Conservation (phyloP, 2,888 invertebrate species). For the Metalampra italica region DNA sequence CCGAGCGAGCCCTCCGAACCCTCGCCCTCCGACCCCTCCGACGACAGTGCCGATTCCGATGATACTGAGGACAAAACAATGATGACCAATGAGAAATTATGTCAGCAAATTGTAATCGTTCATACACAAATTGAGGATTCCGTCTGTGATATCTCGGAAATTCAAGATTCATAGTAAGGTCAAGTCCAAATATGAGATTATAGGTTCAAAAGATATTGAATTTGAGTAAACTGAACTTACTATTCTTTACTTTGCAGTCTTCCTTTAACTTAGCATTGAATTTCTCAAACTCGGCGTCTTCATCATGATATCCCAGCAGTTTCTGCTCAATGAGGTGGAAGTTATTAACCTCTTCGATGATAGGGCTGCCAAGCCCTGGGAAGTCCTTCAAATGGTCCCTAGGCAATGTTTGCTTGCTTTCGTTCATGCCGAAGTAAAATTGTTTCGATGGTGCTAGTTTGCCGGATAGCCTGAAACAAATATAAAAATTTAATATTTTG, state of each 20-base stretch:
- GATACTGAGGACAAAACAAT: constrained; percentile 46
- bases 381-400: constrained; percentile 63
- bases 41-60: constrained; percentile 78
- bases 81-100: not conserved
- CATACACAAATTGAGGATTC: too few relatives aligned
- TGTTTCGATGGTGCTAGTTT: constrained; percentile 62
- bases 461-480: constrained; percentile 32
- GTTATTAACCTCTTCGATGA: constrained; percentile 67
- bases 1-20: constrained; percentile 75
- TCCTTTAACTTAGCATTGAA: constrained; percentile 61
- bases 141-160: too few relatives aligned
- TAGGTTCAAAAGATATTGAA: not conserved
- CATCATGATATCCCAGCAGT: constrained; percentile 60
- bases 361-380: constrained; percentile 65
- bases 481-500: not conserved
- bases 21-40: constrained; percentile 71
- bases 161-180: too few relatives aligned
- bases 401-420: constrained; percentile 54
- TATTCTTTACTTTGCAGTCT: constrained; percentile 56
- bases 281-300: constrained; percentile 62
- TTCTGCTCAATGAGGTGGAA: constrained; percentile 69
- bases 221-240: constrained; percentile 32
- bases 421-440: constrained; percentile 90
- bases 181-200: too few relatives aligned
- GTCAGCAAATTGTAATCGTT: not conserved